Base-by-base conservation (phyloP, 2,113 vertebrate genomes). In the Tupaia chinensis region DNA sequence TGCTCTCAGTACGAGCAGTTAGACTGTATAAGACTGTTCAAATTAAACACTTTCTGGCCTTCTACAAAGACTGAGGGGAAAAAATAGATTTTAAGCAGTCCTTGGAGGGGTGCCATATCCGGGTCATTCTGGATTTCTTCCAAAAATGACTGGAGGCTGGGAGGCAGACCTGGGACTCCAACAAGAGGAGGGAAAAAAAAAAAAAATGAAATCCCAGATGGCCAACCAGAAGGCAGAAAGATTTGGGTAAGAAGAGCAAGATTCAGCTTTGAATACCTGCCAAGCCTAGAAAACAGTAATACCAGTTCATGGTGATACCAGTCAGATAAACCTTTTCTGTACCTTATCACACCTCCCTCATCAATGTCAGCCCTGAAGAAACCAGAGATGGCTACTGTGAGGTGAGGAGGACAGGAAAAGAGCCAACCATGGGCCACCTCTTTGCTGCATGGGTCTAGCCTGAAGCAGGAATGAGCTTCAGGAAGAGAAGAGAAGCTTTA, bases 51-150 rank as follows among this genome's bases (percentile, higher is more conserved):
- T 91, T 54, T 81, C 89, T 93, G 85, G 65, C 23, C 54, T 74
- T 89, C 91, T 88, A 87, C 27, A 92, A 86, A 60, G 9, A 3
- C 19, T 25, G 5, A 80, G 70, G 19, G 32, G 16, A n/a, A 85
- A 63, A 82, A 60, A 61, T 1, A 32, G 15, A 53, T 69, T 95
- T 87, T 68, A 85, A 90, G 54, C 27, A 85, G 20, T 14, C n/a
- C 29, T 95, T 81, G 77, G 61, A 87, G 5, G 9, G 16, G 0
- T 87, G 20, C 25, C 66, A 58, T 63, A 54, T 15, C n/a, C 34
- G 27, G 12, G 44, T 90, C 90, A 93, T 27, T 92, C 84, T 94
- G 88, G 19, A 94, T 82, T 91, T 95, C 88, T 97, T 61, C 86
- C 89, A 97, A 96, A 65, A 92, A 90, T 79, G 53, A 63, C 14